phyloP scores from a whole-genome alignment of 2,888 invertebrate species.

The Lasius platythorax region DNA sequence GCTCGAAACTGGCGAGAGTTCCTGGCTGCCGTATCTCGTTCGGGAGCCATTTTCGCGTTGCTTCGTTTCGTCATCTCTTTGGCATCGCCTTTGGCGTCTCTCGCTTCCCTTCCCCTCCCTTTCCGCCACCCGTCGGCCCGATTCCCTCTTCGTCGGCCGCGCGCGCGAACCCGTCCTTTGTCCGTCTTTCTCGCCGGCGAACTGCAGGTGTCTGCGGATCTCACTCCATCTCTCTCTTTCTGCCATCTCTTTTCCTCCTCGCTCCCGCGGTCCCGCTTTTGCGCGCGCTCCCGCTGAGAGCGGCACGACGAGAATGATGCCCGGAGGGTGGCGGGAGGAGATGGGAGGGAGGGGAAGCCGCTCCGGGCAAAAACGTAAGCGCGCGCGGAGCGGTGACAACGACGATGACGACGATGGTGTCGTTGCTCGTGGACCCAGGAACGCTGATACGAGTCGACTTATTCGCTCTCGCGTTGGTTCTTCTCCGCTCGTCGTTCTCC shows the following conservation, averaged over 20 bases:
- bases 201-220: constrained; percentile 70
- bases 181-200: constrained; percentile 54
- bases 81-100: constrained; percentile 74
- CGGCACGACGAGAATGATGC: constrained; percentile 48
- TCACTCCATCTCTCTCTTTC: constrained; percentile 49
- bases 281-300: constrained; percentile 62
- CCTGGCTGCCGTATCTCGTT: constrained; percentile 71
- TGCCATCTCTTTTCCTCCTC: constrained; percentile 14
- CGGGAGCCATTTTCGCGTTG: constrained; percentile 77
- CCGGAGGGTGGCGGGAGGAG: constrained; percentile 15
- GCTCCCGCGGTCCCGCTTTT: constrained; percentile 50
- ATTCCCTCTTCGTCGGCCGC: constrained; percentile 52
- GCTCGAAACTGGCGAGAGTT: constrained; percentile 74
- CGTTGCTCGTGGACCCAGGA: constrained; percentile 73
- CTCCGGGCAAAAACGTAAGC: constrained; percentile 75
- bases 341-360: constrained; percentile 49
- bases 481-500: constrained; percentile 36
- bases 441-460: constrained; percentile 64
- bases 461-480: constrained; percentile 20
- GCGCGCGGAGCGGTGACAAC: constrained; percentile 68
- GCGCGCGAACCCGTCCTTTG: constrained; percentile 61
- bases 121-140: background rate
- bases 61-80: constrained; percentile 77
- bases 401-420: constrained; percentile 60
- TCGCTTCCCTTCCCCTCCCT: constrained; percentile 33